Conservation (phyloP, 2,113 vertebrate species). For the Callionymus lyra region DNA sequence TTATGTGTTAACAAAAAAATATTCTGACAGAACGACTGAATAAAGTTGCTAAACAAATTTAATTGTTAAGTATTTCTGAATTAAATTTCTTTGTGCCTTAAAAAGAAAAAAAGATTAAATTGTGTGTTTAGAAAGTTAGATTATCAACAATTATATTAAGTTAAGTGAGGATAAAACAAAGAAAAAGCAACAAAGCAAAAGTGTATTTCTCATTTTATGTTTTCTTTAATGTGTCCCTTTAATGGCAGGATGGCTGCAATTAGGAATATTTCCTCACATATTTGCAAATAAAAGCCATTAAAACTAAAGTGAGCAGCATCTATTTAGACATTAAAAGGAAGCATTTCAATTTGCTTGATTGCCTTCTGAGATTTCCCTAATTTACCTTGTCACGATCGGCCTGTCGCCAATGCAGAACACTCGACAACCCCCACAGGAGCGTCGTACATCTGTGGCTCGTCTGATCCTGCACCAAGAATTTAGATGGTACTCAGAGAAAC, state of each 20-base stretch:
- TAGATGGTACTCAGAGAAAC: too few relatives aligned
- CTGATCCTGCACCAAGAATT: slow-evolving; percentile 16
- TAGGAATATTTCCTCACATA: neutral
- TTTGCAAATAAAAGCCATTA: neutral
- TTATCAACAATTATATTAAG: too few relatives aligned
- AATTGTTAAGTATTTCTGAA: too few relatives aligned
- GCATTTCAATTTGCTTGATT: slow-evolving; percentile 1
- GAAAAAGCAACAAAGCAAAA: too few relatives aligned
- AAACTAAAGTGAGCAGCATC: neutral
- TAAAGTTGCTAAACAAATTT: too few relatives aligned
- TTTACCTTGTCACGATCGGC: slow-evolving; percentile 6
- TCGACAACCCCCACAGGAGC: slow-evolving; percentile 8
- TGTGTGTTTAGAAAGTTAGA: too few relatives aligned
- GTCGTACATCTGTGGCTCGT: slow-evolving; percentile 8
- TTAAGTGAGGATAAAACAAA: too few relatives aligned
- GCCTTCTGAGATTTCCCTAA: slow-evolving; percentile 1
- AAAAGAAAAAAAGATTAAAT: too few relatives aligned
- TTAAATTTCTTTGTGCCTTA: too few relatives aligned
- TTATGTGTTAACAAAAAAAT: too few relatives aligned
- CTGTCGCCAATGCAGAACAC: slow-evolving; percentile 13
- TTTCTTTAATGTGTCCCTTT: too few relatives aligned
- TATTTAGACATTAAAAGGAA: neutral
- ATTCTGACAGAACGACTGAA: too few relatives aligned
- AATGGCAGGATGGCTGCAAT: neutral
- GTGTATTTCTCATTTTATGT: neutral